phyloP scores from a whole-genome alignment of 2,888 invertebrate genomes.

The Tipula confusa region DNA sequence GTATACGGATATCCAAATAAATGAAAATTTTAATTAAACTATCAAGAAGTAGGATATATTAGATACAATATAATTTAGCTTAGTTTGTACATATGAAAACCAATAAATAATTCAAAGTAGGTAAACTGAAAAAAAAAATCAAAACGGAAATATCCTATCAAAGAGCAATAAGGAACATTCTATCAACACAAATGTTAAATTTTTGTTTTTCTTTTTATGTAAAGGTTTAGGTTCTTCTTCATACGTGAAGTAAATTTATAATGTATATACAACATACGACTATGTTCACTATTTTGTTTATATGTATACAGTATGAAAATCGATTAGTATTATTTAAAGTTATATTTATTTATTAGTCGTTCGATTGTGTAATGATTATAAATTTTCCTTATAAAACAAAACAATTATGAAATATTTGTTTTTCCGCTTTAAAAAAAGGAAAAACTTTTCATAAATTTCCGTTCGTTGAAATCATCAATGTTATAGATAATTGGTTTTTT shows the following conservation, averaged over 20 bases:
- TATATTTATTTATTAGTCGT: not conserved
- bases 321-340: not conserved
- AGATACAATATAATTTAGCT: not conserved
- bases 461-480: too few species aligned
- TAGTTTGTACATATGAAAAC: not conserved
- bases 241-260: not conserved
- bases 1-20: not conserved
- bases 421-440: not conserved
- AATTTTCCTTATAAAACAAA: not conserved
- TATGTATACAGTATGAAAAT: not conserved
- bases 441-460: too few species aligned
- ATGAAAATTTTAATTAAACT: not conserved
- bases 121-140: conserved; percentile 4
- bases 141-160: not conserved
- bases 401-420: not conserved
- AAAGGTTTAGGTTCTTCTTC: not conserved
- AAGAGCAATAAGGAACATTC: not conserved
- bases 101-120: conserved; percentile 25
- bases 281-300: not conserved
- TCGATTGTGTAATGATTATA: not conserved
- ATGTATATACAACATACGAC: not conserved
- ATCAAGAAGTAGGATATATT: conserved; percentile 6
- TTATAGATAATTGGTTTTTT: too few species aligned
- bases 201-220: not conserved
- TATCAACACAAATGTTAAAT: not conserved